These are phyloP conservation scores for Mustelus asterias DNA, from an alignment of 2,113 vertebrate species.

Conservation along the genomic window DNA sequence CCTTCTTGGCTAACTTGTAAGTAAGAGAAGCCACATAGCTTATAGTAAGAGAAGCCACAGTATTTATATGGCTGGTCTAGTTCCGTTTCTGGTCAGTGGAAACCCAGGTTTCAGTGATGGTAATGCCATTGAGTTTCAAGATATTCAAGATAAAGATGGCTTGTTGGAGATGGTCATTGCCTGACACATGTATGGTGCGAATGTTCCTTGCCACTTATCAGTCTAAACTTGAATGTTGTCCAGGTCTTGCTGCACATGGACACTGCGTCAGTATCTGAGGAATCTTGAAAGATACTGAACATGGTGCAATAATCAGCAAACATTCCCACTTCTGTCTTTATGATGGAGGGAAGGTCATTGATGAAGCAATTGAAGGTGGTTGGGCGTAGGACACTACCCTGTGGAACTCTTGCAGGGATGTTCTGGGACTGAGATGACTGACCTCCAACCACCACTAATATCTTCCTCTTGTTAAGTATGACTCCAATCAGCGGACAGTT, in stretches of 20 bases:
- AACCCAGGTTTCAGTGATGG: too few species aligned
- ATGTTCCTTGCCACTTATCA: too few species aligned
- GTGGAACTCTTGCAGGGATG: not conserved
- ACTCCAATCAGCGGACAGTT: not conserved
- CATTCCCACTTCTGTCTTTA: not conserved
- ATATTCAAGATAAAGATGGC: too few species aligned
- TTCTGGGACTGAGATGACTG: not conserved
- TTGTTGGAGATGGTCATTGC: too few species aligned
- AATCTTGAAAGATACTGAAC: not conserved
- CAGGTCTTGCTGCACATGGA: too few species aligned
- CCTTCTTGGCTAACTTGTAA: too few species aligned
- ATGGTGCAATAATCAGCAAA: not conserved
- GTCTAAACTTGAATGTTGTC: too few species aligned
- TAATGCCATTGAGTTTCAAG: too few species aligned
- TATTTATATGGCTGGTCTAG: not conserved
- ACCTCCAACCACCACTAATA: not conserved
- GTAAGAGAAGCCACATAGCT: too few species aligned
- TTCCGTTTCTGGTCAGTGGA: not conserved
- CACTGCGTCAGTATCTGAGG: not conserved
- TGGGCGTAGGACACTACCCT: not conserved
- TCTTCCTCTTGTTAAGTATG: not conserved
- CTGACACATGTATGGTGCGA: too few species aligned
- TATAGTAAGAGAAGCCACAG: not conserved
- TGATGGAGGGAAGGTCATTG: not conserved
- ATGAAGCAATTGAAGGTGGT: not conserved